phyloP scores from a whole-genome alignment of 23 tunicate genomes.

The Styela clava region DNA sequence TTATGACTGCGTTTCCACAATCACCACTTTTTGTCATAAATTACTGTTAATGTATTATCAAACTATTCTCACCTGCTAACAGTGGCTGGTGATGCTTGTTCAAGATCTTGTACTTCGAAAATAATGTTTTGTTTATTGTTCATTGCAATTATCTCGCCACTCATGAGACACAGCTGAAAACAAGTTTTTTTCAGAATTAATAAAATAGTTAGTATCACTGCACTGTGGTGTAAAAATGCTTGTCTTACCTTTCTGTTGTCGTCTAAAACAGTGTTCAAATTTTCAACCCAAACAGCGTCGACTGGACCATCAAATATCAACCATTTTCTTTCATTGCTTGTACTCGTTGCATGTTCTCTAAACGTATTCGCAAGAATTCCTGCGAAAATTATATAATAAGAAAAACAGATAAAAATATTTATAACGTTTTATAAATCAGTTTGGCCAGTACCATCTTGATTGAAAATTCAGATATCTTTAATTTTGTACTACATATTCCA shows the following conservation, averaged over 20 bases:
- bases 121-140: conserved; percentile 26
- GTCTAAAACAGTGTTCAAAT: conserved; percentile 26
- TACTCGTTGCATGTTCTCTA: conserved; percentile 82
- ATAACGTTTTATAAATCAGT: too few species aligned
- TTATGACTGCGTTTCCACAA: too few species aligned
- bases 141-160: conserved; percentile 34
- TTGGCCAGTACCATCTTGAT: neutral
- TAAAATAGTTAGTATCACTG: too few species aligned
- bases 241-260: conserved; percentile 24
- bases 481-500: too few species aligned
- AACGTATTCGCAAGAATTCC: conserved; percentile 86
- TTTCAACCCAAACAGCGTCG: conserved; percentile 36
- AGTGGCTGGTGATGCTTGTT: conserved; percentile 32
- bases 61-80: conserved; percentile 42
- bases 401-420: neutral
- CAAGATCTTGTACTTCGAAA: conserved; percentile 30
- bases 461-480: neutral
- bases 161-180: conserved; percentile 25
- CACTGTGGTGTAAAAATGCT: neutral
- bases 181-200: too few species aligned
- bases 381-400: neutral
- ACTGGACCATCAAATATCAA: conserved; percentile 34
- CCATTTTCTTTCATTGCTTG: conserved; percentile 65
- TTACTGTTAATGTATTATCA: too few species aligned
- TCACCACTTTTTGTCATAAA: too few species aligned